These are phyloP conservation scores for Mythimna pallens DNA, from an alignment of 2,888 invertebrate genomes.

Conservation along the genomic window DNA sequence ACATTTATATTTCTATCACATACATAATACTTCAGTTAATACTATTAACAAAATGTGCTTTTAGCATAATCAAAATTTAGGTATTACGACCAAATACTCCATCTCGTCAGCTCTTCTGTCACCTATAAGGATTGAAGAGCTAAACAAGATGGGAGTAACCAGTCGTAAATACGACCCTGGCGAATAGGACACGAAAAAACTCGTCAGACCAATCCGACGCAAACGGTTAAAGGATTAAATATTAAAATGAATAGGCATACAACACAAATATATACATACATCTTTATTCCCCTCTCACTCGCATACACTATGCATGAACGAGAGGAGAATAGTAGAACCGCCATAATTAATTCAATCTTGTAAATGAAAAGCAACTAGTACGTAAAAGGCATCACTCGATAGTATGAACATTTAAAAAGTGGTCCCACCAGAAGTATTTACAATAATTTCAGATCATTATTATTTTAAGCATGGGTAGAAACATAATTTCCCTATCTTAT, in stretches of 20 bases:
- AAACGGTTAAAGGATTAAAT: neutral
- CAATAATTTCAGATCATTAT: conserved; percentile 25
- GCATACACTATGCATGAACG: neutral
- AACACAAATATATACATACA: conserved; percentile 3
- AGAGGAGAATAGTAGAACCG: conserved; percentile 8
- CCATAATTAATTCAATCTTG: neutral
- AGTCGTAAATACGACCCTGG: too few species aligned
- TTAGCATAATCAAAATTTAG: conserved; percentile 46
- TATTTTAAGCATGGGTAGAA: neutral
- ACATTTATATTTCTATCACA: conserved; percentile 69
- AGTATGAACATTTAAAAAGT: neutral
- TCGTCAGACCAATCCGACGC: too few species aligned
- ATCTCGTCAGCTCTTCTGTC: too few species aligned
- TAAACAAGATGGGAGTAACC: too few species aligned
- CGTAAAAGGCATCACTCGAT: conserved; percentile 11
- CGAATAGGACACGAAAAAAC: too few species aligned
- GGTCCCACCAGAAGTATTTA: conserved; percentile 19
- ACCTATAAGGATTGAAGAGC: too few species aligned
- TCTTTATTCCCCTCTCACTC: conserved; percentile 2
- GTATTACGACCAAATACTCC: neutral
- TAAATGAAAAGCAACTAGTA: conserved; percentile 17
- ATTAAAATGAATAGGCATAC: conserved; percentile 19
- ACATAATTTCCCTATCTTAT: neutral
- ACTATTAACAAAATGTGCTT: conserved; percentile 61
- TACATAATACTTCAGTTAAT: conserved; percentile 76